A percentile compares a stretch with the other conserved stretches of the same genome.
Conservation (phyloP, 2,888 invertebrate species). For the Bombylius major region DNA sequence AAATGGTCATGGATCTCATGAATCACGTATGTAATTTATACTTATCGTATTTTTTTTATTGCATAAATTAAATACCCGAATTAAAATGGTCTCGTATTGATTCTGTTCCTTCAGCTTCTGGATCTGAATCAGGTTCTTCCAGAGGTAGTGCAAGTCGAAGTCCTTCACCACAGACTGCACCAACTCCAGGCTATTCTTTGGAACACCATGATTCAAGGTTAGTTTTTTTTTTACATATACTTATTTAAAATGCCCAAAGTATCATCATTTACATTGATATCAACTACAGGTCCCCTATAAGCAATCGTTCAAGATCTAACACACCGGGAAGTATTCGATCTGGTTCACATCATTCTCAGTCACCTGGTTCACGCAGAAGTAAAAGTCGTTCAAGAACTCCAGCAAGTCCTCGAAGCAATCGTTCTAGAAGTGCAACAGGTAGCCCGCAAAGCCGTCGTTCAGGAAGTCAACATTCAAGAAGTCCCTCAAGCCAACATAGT, state of each 20-base stretch:
- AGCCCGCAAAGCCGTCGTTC: background rate
- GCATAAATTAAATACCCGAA: too few species aligned
- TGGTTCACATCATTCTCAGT: slow-evolving; percentile 27
- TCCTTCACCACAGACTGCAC: slow-evolving; percentile 25
- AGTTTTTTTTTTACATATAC: background rate
- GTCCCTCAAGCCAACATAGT: slow-evolving; percentile 7
- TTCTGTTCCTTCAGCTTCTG: slow-evolving; percentile 5
- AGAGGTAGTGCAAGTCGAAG: slow-evolving; percentile 26
- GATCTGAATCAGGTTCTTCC: slow-evolving; percentile 29
- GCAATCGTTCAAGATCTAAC: slow-evolving; percentile 17
- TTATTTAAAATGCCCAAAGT: background rate
- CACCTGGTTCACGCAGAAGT: slow-evolving; percentile 18
- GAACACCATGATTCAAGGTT: slow-evolving; percentile 20
- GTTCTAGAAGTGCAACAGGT: slow-evolving; percentile 15
- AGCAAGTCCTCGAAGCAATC: slow-evolving; percentile 7
- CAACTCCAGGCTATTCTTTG: slow-evolving; percentile 18
- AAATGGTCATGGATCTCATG: background rate
- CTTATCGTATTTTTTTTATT: too few species aligned
- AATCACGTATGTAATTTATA: background rate
- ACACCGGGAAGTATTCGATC: slow-evolving; percentile 23
- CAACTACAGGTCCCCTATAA: slow-evolving; percentile 5
- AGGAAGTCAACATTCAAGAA: slow-evolving; percentile 1
- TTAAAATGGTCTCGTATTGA: too few species aligned
- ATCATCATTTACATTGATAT: background rate
- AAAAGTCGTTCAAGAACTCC: slow-evolving; percentile 12